These are phyloP conservation scores for Uropetala carovei DNA, from an alignment of 2,888 invertebrate species.

Conservation along the genomic window DNA sequence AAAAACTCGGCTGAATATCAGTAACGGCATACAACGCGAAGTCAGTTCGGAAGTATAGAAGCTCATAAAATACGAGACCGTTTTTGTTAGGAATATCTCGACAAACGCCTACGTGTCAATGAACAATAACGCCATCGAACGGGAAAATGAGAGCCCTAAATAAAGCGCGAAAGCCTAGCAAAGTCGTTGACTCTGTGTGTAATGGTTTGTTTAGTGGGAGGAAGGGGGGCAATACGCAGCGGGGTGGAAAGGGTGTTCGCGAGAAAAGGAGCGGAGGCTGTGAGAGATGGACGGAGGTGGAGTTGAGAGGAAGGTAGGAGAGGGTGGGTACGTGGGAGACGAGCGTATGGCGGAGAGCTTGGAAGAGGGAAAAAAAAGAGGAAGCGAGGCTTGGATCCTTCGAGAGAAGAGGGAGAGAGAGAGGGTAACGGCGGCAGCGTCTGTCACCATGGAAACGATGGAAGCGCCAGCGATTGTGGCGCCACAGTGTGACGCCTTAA, in stretches of 20 bases:
- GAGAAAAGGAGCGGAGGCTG: not conserved
- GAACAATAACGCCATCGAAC: not conserved
- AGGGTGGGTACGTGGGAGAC: not conserved
- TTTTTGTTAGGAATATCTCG: not conserved
- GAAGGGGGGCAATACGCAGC: not conserved
- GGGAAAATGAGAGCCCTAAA: not conserved
- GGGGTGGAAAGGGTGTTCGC: not conserved
- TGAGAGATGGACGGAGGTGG: not conserved
- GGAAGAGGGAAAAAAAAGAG: not conserved
- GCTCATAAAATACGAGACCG: not conserved
- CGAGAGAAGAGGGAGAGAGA: not conserved
- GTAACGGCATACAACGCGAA: not conserved
- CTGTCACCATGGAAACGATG: slow-evolving; percentile 61
- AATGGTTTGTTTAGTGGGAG: not conserved
- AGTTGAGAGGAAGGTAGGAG: not conserved
- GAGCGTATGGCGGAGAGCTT: not conserved
- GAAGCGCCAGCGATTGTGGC: slow-evolving; percentile 44
- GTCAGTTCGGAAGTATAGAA: not conserved
- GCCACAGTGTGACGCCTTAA: slow-evolving; percentile 51
- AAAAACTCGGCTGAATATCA: no score
- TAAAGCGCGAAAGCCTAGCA: not conserved
- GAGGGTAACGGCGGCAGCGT: not conserved
- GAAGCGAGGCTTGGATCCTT: not conserved
- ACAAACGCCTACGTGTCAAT: not conserved
- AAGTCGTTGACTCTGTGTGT: not conserved